Conservation (phyloP, 2,888 invertebrate genomes). For the Vanessa cardui region DNA sequence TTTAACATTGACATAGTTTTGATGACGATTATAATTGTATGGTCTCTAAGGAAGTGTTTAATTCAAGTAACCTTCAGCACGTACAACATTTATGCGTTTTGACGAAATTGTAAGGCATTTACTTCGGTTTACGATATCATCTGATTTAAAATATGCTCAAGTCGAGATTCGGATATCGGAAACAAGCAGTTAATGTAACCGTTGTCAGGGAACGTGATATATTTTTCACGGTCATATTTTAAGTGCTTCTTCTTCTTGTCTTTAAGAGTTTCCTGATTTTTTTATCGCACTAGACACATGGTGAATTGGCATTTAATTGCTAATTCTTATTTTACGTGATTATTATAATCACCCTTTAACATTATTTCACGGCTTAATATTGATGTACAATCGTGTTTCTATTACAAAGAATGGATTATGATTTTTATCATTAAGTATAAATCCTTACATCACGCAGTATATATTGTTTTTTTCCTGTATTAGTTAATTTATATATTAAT, state of each 20-base stretch:
- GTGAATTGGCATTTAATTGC: constrained; percentile 31
- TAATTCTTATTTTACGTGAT: constrained; percentile 21
- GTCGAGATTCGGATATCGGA: constrained; percentile 36
- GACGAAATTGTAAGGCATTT: not conserved
- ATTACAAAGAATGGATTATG: not conserved
- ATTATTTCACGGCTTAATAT: not conserved
- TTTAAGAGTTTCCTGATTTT: constrained; percentile 52
- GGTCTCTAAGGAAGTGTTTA: constrained; percentile 30
- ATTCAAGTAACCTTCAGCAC: constrained; percentile 22
- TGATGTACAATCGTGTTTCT: constrained; percentile 3
- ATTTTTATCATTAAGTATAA: not conserved
- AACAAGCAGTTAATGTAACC: constrained; percentile 43
- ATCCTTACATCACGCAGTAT: not conserved
- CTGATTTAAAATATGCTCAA: constrained; percentile 10
- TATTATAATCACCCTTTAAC: constrained; percentile 14
- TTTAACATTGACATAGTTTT: constrained; percentile 78
- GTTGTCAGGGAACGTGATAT: constrained; percentile 54
- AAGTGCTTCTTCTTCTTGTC: constrained; percentile 56
- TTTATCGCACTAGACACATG: constrained; percentile 26
- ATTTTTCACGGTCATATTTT: constrained; percentile 57
- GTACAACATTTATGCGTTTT: constrained; percentile 19
- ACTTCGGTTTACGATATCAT: constrained; percentile 7
- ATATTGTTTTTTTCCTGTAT: not conserved
- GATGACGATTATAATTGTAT: constrained; percentile 39
- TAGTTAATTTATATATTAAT: not conserved